Evolutionary conservation across 2,888 invertebrate genomes (phyloP).

Genomic region (Bursaphelenchus okinawaensis): DNA sequence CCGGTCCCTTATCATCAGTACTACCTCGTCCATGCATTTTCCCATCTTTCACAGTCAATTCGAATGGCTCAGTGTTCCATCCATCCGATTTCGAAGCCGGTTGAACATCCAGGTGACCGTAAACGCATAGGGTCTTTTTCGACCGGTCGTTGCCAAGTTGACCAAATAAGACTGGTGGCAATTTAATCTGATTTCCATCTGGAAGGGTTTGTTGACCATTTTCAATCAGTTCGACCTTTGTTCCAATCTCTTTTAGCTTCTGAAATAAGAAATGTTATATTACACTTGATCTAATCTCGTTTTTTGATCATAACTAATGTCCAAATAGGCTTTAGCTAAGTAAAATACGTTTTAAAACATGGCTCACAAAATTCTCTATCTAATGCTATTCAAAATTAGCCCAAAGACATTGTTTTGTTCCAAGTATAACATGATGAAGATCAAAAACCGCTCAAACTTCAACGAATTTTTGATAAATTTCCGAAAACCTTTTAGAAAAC

Average conservation of each 20-base stretch:
- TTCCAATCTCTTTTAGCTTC: slow-evolving; percentile 38
- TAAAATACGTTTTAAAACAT: no score
- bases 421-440: no score
- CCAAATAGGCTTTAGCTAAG: no score
- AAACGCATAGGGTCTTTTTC: slow-evolving; percentile 87
- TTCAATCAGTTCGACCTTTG: slow-evolving; percentile 38
- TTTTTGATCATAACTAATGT: no score
- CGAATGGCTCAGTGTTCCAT: slow-evolving; percentile 79
- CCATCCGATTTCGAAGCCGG: slow-evolving; percentile 70
- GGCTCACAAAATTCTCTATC: no score
- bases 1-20: slow-evolving; percentile 85
- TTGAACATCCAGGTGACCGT: slow-evolving; percentile 97
- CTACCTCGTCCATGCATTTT: slow-evolving; percentile 86
- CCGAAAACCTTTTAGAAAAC: no score
- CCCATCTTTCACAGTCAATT: slow-evolving; percentile 76
- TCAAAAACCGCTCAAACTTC: no score
- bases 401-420: no score
- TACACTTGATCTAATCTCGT: no score
- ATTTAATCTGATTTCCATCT: slow-evolving; percentile 30
- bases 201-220: slow-evolving; percentile 39
- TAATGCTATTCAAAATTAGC: no score
- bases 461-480: no score
- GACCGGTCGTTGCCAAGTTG: slow-evolving; percentile 72
- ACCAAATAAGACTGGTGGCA: slow-evolving; percentile 52
- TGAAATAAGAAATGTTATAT: slow-evolving; percentile 17